Base-by-base conservation (phyloP, 2,113 vertebrate genomes). In the Xenotilapia longispinis region DNA sequence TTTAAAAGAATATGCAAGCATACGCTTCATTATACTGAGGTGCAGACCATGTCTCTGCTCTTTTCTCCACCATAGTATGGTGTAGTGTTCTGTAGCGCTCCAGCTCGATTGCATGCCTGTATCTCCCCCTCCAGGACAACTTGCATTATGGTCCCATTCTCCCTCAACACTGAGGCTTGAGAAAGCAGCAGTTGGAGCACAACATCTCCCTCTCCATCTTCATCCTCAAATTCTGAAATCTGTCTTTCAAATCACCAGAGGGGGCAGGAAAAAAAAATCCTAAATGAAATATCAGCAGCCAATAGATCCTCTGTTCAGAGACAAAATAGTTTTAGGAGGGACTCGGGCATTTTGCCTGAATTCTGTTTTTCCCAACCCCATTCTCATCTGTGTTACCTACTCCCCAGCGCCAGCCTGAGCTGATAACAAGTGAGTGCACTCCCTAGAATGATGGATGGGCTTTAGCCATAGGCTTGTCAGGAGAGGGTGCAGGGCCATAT, bases 81-180 rank as follows among this genome's bases (percentile, higher is more conserved):
- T 90, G 88, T 86, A 65, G 88, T 63, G 73, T 93, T 93, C 91
- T 88, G 58, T 51, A 51, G 45, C 78, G 58, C 85, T 92, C 21
- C 84, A 63, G 90, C 91, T 95, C 89, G 83, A 96, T 85, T 87
- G 93, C 94, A 95, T 95, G 96, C 95, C 94, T 95, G 96, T 92
- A 97, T 95, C 96, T 96, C 96, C 96, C 96, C 96, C 96, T 97
- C 95, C 96, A 97, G 96, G 96, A 95, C 95, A 91, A 95, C 90
- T 87, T 57, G 95, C 89, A 95, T 93, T 85, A 96, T 95, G 86
- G 88, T 95, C 88, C 87, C 75, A 75, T 31, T 65, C 85, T 93
- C 84, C 91, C 86, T 85, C 70, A 85, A 83, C 85, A 54, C 21
- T 31, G n/a, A 84, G 58, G 87, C 84, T 90, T 79, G 15, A 86